Percentiles rank a stretch among this genome's conserved stretches.
These are phyloP conservation scores for Hipparchia semele DNA, from an alignment of 2,888 invertebrate species.

Conservation along the genomic window DNA sequence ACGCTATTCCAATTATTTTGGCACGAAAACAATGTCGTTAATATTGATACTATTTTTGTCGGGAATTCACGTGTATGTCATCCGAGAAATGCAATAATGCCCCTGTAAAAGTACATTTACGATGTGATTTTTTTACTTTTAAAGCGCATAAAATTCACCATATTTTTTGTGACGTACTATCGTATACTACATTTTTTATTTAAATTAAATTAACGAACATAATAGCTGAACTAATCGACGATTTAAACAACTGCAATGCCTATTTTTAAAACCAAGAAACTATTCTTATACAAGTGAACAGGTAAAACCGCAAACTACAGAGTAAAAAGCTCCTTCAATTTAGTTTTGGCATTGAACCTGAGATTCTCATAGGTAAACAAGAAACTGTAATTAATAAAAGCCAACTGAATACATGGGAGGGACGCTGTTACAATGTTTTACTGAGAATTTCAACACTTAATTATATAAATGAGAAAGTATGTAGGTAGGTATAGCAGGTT, in stretches of 20 bases:
- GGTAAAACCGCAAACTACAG: no score
- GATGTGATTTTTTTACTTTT: constrained; percentile 3
- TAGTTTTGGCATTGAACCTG: constrained; percentile 26
- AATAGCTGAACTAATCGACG: no score
- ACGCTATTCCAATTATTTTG: constrained; percentile 77
- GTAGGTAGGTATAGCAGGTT: neutral
- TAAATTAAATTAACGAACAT: no score
- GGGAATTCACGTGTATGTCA: constrained; percentile 45
- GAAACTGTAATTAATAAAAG: constrained; percentile 6
- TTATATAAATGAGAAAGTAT: neutral
- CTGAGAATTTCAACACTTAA: neutral
- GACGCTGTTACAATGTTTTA: neutral
- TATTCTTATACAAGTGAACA: no score
- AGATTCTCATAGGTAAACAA: constrained; percentile 15
- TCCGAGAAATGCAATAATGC: constrained; percentile 42
- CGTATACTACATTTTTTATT: no score
- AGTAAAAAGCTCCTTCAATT: neutral
- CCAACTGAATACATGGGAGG: neutral
- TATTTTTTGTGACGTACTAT: neutral
- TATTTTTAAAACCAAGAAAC: no score
- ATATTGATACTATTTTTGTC: constrained; percentile 75
- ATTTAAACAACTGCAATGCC: no score
- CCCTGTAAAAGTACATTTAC: constrained; percentile 17
- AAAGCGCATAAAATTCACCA: neutral
- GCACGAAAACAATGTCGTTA: constrained; percentile 72